phyloP scores from a whole-genome alignment of 2,888 invertebrate genomes.

The Acrobasis consociella region DNA sequence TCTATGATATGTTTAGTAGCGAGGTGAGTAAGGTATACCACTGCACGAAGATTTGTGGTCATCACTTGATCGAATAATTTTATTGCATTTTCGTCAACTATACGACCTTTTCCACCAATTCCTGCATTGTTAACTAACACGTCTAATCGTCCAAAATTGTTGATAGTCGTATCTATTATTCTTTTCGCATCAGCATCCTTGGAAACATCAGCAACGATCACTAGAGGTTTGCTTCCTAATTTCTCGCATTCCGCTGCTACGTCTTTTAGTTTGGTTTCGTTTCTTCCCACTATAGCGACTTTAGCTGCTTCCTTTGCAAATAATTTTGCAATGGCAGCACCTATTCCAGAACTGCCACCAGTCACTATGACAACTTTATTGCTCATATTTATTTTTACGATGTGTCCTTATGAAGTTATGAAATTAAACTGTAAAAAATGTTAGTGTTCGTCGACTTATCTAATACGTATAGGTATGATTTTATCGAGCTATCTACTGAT shows the following conservation, averaged over 20 bases:
- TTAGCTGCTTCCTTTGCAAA: constrained; percentile 25
- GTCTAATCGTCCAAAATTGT: constrained; percentile 85
- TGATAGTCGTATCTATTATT: constrained; percentile 83
- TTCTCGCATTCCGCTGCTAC: constrained; percentile 7
- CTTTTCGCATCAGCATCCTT: constrained; percentile 31
- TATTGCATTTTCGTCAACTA: constrained; percentile 28
- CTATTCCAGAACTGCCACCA: constrained; percentile 27
- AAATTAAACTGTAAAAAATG: not conserved
- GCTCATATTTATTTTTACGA: constrained; percentile 19
- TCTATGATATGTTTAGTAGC: constrained; percentile 89
- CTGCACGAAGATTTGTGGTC: constrained; percentile 88
- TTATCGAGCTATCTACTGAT: no score
- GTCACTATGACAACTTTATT: constrained; percentile 22
- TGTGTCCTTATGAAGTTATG: not conserved
- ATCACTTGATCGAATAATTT: constrained; percentile 72
- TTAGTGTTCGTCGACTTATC: no score
- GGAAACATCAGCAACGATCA: constrained; percentile 28
- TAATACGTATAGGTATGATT: no score
- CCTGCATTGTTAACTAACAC: constrained; percentile 84
- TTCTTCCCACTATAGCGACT: constrained; percentile 24
- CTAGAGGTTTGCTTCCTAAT: constrained; percentile 17
- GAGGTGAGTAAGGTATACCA: constrained; percentile 87
- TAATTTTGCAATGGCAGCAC: constrained; percentile 24
- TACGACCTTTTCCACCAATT: constrained; percentile 22
- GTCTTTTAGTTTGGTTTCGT: constrained; percentile 15